phyloP scores from a whole-genome alignment of 2,113 vertebrate genomes.

The Catharus fuscescens region DNA sequence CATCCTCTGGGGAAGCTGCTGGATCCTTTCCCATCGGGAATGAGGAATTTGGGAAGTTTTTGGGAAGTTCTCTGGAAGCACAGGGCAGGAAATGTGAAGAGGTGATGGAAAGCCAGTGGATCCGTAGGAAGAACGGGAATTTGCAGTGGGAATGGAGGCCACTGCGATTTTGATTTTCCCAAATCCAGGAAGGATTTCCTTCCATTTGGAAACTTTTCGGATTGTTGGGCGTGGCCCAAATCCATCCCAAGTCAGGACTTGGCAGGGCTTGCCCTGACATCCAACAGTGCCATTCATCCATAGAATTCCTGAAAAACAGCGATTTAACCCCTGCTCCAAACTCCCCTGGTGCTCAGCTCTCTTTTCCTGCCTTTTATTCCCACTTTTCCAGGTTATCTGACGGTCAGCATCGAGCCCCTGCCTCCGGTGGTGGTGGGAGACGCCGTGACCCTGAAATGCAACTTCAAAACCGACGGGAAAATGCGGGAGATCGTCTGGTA shows the following conservation, averaged over 20 bases:
- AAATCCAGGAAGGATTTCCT: background rate
- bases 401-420: conserved; percentile 95
- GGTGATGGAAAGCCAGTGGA: rapidly evolving
- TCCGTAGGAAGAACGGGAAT: rapidly evolving
- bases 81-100: background rate
- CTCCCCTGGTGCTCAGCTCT: rapidly evolving
- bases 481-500: conserved; percentile 99
- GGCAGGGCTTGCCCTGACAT: background rate
- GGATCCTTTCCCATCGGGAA: background rate
- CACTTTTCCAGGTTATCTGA: conserved; percentile 87
- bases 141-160: rapidly evolving
- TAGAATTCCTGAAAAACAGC: rapidly evolving
- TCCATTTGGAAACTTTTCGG: too few relatives aligned
- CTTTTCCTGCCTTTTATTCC: rapidly evolving
- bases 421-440: conserved; percentile 96
- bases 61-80: background rate
- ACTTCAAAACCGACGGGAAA: conserved; percentile 97
- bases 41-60: background rate
- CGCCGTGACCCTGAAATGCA: conserved; percentile 96
- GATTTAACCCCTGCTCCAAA: rapidly evolving
- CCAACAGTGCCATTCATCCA: rapidly evolving
- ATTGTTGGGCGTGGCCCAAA: rapidly evolving
- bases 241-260: rapidly evolving
- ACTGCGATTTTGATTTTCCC: background rate
- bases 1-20: background rate